Evolutionary conservation across 2,888 invertebrate genomes (phyloP).

Genomic region (Homarus gammarus): DNA sequence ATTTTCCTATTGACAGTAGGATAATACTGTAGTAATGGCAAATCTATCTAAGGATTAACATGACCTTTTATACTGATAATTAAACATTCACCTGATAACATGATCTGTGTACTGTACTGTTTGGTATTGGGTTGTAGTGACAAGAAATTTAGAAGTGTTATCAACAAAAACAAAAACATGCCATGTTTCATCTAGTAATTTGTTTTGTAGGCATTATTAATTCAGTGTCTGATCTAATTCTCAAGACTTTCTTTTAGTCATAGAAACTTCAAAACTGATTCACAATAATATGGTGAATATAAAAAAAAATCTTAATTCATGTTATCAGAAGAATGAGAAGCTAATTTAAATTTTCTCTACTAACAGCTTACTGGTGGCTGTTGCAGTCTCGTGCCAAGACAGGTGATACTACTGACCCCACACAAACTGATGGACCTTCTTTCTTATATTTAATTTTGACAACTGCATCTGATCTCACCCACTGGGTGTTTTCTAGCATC

Average conservation of each 20-base stretch:
- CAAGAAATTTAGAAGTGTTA: not conserved
- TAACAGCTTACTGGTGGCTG: constrained; percentile 74
- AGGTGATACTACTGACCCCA: constrained; percentile 59
- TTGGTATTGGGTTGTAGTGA: constrained; percentile 9
- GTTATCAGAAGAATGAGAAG: constrained; percentile 63
- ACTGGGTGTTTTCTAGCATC: constrained; percentile 35
- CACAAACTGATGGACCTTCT: constrained; percentile 60
- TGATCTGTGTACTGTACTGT: constrained; percentile 19
- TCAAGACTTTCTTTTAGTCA: constrained; percentile 2
- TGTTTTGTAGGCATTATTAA: not conserved
- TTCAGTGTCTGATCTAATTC: not conserved
- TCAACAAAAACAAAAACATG: not conserved
- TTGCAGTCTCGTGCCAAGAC: constrained; percentile 70
- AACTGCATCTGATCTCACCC: constrained; percentile 45
- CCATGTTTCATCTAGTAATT: not conserved
- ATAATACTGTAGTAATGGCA: not conserved
- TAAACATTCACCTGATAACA: constrained; percentile 65
- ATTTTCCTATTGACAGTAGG: not conserved
- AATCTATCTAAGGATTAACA: not conserved
- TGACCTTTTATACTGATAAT: constrained; percentile 20
- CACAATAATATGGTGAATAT: not conserved
- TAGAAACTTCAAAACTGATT: not conserved
- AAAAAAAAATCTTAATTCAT: constrained; percentile 33
- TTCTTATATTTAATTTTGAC: constrained; percentile 46
- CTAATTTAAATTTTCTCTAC: constrained; percentile 66